Evolutionary conservation across 2,888 invertebrate species (phyloP).

Genomic region (Syrista parreyssii): DNA sequence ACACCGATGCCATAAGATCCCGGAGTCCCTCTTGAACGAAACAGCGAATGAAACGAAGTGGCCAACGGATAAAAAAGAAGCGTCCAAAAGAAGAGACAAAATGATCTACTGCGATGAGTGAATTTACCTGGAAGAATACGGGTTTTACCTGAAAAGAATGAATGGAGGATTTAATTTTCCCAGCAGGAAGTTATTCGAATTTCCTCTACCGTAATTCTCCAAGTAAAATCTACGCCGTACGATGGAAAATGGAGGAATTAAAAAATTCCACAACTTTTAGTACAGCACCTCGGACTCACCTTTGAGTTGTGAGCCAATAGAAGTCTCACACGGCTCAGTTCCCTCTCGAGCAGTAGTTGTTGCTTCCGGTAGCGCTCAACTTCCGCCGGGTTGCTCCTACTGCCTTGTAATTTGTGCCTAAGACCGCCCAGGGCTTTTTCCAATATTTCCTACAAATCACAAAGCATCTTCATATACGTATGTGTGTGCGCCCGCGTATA

Average conservation of each 20-base stretch:
- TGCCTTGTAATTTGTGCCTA: slow-evolving; percentile 75
- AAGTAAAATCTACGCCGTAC: too few relatives aligned
- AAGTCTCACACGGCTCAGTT: slow-evolving; percentile 85
- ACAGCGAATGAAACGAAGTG: neutral
- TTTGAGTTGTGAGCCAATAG: slow-evolving; percentile 92
- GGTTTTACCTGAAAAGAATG: slow-evolving; percentile 53
- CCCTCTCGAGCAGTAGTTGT: slow-evolving; percentile 79
- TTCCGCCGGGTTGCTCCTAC: slow-evolving; percentile 71
- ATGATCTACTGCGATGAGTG: neutral
- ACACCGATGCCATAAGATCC: neutral
- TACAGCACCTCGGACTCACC: slow-evolving; percentile 68
- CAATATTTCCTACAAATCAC: slow-evolving; percentile 70
- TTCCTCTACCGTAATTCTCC: too few relatives aligned
- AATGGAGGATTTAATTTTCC: slow-evolving; percentile 37
- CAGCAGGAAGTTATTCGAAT: neutral
- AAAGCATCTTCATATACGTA: neutral
- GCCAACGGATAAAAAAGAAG: too few relatives aligned
- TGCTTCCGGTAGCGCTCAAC: slow-evolving; percentile 78
- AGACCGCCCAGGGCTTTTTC: slow-evolving; percentile 76
- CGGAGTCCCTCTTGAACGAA: neutral
- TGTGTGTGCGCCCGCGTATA: neutral
- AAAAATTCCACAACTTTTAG: slow-evolving; percentile 23
- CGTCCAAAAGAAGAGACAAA: neutral
- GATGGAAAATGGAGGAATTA: neutral
- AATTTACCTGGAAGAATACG: slow-evolving; percentile 52